A percentile compares a stretch with the other conserved stretches of the same genome.
These are phyloP conservation scores for Anolis carolinensis DNA, from an alignment of 2,113 vertebrate genomes.

Conservation along the genomic window DNA sequence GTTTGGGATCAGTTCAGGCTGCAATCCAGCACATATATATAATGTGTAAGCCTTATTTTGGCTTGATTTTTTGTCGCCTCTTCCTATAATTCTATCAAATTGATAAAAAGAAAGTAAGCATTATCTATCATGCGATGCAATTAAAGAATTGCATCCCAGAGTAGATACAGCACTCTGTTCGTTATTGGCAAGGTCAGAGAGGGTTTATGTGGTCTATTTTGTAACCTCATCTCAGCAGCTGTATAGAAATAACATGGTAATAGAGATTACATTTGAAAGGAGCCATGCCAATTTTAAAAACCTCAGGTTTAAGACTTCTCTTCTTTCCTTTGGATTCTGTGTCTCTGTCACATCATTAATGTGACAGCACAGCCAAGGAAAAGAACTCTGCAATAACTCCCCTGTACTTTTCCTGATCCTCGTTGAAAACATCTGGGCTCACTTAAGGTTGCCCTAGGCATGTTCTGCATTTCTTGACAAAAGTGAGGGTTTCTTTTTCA, in stretches of 20 bases:
- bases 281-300: constrained; percentile 7
- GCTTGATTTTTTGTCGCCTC: neutral
- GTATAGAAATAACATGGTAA: neutral
- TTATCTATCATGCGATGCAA: neutral
- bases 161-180: neutral
- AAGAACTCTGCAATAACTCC: neutral
- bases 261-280: neutral
- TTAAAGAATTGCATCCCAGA: constrained; percentile 20
- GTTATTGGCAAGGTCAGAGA: neutral
- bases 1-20: neutral
- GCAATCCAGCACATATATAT: neutral
- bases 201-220: neutral
- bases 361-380: neutral
- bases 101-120: neutral
- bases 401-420: too few relatives aligned
- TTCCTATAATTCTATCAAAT: neutral
- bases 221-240: neutral
- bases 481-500: constrained; percentile 22
- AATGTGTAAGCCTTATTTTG: neutral
- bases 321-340: constrained; percentile 8
- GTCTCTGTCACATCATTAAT: neutral
- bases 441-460: constrained; percentile 42
- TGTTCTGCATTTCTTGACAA: constrained; percentile 23
- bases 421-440: neutral
- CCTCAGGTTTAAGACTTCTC: constrained; percentile 21